phyloP scores from a whole-genome alignment of 2,888 invertebrate species.

The Aleiodes leptofemur region DNA sequence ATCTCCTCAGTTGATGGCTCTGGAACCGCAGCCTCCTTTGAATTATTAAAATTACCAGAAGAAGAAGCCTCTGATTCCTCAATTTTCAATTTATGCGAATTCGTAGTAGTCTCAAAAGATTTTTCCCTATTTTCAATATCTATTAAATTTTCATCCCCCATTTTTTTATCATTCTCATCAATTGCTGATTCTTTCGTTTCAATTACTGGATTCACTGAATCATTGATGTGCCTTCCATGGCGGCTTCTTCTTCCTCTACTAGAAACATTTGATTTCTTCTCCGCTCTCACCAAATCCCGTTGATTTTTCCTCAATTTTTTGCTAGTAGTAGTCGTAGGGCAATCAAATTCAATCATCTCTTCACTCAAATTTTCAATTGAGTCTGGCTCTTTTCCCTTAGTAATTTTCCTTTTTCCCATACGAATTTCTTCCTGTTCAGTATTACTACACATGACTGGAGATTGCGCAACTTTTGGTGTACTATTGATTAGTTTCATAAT shows the following conservation, averaged over 20 bases:
- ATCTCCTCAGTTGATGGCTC: constrained; percentile 3
- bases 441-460: constrained; percentile 35
- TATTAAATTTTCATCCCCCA: not conserved
- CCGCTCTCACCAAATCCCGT: constrained; percentile 43
- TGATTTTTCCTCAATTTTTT: constrained; percentile 45
- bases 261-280: constrained; percentile 1
- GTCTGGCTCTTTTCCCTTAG: constrained; percentile 53
- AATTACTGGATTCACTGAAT: not conserved
- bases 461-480: constrained; percentile 40
- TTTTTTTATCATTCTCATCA: not conserved
- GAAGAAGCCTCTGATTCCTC: not conserved
- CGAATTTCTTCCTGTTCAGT: constrained; percentile 44
- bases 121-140: constrained; percentile 38
- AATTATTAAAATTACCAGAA: not conserved
- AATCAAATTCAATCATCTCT: not conserved
- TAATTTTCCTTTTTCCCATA: constrained; percentile 59
- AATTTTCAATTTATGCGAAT: not conserved
- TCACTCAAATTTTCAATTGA: not conserved
- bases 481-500: constrained; percentile 66
- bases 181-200: not conserved
- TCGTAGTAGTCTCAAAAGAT: not conserved
- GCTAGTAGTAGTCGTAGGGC: constrained; percentile 19
- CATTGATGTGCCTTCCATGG: constrained; percentile 24
- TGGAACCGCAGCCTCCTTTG: constrained; percentile 15
- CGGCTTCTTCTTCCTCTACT: constrained; percentile 39